A percentile compares a stretch with the other conserved stretches of the same genome.
Evolutionary conservation across 2,888 invertebrate species (phyloP).

Genomic region (Xestobium rufovillosum): DNA sequence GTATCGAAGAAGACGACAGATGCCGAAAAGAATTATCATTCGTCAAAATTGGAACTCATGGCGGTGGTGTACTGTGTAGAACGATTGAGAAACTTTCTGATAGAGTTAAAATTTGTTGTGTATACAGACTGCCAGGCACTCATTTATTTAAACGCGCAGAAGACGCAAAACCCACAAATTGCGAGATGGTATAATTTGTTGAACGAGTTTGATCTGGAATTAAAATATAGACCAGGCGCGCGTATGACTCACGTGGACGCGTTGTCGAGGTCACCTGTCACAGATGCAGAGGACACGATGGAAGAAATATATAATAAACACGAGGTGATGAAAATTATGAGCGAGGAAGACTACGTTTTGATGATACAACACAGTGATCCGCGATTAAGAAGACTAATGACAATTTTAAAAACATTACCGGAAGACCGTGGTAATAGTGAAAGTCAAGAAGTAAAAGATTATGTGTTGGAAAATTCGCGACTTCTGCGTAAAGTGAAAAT

Average conservation of each 20-base stretch:
- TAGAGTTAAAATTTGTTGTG: constrained; percentile 21
- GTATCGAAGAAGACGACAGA: constrained; percentile 21
- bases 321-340: neutral
- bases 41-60: constrained; percentile 20
- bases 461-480: neutral
- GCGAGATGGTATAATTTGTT: constrained; percentile 2
- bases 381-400: neutral
- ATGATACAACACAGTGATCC: neutral
- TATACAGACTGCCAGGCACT: constrained; percentile 24
- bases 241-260: constrained; percentile 2
- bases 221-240: constrained; percentile 1
- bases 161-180: no score
- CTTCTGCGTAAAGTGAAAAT: neutral
- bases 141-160: constrained; percentile 21
- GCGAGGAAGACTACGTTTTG: constrained; percentile 3
- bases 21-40: constrained; percentile 20
- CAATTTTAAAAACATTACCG: neutral
- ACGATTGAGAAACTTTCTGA: constrained; percentile 19
- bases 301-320: neutral
- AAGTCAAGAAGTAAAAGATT: neutral
- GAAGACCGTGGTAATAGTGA: neutral
- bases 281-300: neutral
- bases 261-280: neutral
- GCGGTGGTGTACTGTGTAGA: constrained; percentile 21
- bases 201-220: constrained; percentile 2